A percentile compares a stretch with the other conserved stretches of the same genome.
Evolutionary conservation across 1,140 invertebrate genomes (phyloP).

Genomic region (Nymphalis io): DNA sequence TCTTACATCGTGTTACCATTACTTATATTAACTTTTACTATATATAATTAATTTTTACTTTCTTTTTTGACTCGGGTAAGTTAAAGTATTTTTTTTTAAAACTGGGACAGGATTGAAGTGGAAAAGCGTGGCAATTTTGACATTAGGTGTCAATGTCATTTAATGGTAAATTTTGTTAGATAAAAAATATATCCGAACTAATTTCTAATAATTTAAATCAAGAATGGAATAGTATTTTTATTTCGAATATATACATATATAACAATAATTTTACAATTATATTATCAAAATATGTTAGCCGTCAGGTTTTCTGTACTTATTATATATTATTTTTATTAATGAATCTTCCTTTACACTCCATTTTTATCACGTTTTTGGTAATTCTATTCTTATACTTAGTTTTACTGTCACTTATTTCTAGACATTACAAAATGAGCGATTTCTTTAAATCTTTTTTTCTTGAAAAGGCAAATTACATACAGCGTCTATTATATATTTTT

Average conservation of each 20-base stretch:
- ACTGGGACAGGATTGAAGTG: neutral
- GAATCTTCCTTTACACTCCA: neutral
- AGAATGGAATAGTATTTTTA: neutral
- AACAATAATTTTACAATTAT: neutral
- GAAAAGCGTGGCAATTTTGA: neutral
- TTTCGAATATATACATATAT: neutral
- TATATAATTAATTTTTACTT: neutral
- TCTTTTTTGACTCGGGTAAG: too few species aligned
- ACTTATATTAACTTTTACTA: neutral
- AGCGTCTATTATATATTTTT: too few species aligned
- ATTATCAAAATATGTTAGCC: too few species aligned
- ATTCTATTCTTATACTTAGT: neutral
- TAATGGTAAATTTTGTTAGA: neutral
- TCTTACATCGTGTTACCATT: neutral
- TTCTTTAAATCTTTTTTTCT: too few species aligned
- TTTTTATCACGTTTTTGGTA: neutral
- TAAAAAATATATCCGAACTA: slow-evolving; percentile 1
- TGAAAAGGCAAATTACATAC: too few species aligned
- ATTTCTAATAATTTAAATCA: neutral
- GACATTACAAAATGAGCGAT: too few species aligned
- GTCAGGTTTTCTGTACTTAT: neutral
- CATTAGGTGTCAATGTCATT: neutral
- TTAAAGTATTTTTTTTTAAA: neutral
- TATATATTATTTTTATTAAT: neutral
- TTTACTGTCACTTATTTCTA: neutral